phyloP scores from a whole-genome alignment of 2,113 vertebrate species.

The Leptobrachium ailaonicum region DNA sequence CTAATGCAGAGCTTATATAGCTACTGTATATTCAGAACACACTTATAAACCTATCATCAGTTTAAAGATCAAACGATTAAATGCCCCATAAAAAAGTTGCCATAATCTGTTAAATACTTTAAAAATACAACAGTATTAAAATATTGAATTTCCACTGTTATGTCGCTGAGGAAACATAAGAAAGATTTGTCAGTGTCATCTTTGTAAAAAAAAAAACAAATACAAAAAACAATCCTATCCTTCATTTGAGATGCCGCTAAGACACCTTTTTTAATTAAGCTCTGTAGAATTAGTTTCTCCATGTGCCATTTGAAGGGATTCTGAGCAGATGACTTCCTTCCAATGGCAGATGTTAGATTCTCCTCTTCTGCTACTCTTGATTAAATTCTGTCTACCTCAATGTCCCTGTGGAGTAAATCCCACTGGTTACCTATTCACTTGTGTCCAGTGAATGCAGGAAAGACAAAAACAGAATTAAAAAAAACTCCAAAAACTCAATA shows the following conservation, averaged over 20 bases:
- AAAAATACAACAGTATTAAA: too few relatives aligned
- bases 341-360: constrained; percentile 55
- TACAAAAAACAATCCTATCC: constrained; percentile 2
- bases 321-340: constrained; percentile 54
- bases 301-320: background rate
- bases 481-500: too few relatives aligned
- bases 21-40: too few relatives aligned
- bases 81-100: too few relatives aligned
- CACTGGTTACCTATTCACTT: constrained; percentile 26
- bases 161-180: background rate
- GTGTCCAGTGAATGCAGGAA: constrained; percentile 2
- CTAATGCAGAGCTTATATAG: too few relatives aligned
- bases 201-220: too few relatives aligned
- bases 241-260: constrained; percentile 26
- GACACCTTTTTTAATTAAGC: constrained; percentile 36
- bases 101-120: too few relatives aligned
- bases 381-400: constrained; percentile 1
- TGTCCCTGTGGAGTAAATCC: constrained; percentile 21
- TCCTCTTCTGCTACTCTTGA: constrained; percentile 43
- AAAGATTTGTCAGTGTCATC: background rate
- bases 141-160: background rate
- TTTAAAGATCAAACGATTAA: too few relatives aligned
- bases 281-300: constrained; percentile 28
- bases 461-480: background rate
- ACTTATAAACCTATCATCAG: too few relatives aligned